Conservation (phyloP, 2,113 vertebrate species). For the Elaphurus davidianus region DNA sequence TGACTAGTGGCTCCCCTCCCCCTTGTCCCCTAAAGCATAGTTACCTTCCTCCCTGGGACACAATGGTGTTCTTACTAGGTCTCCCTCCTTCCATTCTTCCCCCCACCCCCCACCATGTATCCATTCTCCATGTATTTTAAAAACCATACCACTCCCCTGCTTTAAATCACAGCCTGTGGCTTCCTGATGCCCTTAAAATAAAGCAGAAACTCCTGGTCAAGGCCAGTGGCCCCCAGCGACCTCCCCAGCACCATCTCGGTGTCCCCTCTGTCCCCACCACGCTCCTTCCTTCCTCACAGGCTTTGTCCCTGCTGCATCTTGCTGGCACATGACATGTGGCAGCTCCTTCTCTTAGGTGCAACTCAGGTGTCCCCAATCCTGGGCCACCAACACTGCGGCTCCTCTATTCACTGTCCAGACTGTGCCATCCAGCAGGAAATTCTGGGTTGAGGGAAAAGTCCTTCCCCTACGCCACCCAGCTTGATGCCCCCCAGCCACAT, state of each 20-base stretch:
- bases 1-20: neutral
- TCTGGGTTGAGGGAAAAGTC: neutral
- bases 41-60: neutral
- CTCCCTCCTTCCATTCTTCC: neutral
- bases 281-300: no score
- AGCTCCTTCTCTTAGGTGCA: neutral
- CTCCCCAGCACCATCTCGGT: neutral
- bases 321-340: rapidly evolving
- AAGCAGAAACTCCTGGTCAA: neutral
- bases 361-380: neutral
- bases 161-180: neutral
- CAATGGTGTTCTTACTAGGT: neutral
- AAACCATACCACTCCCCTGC: neutral
- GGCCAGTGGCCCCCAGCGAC: neutral
- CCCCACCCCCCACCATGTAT: neutral
- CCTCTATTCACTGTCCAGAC: neutral
- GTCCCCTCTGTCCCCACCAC: neutral
- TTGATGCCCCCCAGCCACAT: neutral
- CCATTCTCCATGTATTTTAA: neutral
- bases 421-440: no score
- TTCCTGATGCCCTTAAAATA: neutral
- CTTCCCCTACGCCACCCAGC: neutral
- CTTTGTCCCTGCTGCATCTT: neutral
- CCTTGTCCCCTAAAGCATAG: neutral
- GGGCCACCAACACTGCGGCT: neutral